Evolutionary conservation across 1,140 invertebrate genomes (phyloP).

Genomic region (Zaprionus nigranus): DNA sequence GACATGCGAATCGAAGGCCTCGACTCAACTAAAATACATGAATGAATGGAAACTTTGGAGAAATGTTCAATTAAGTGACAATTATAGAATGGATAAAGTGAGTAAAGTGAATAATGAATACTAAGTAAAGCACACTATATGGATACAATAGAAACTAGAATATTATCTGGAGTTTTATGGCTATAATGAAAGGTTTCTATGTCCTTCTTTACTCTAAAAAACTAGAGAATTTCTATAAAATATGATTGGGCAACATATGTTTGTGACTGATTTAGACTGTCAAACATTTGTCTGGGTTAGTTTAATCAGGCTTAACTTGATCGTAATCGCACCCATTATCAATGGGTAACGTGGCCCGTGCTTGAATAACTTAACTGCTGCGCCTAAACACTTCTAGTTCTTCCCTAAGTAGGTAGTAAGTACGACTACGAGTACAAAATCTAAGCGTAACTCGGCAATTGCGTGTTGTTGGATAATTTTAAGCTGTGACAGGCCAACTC

Average conservation of each 20-base stretch:
- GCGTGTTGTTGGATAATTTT: slow-evolving; percentile 59
- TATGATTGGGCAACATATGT: too few relatives aligned
- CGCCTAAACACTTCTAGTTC: slow-evolving; percentile 6
- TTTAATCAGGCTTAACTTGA: background rate
- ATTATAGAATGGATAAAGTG: slow-evolving; percentile 8
- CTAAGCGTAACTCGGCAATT: slow-evolving; percentile 41
- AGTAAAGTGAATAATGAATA: slow-evolving; percentile 1
- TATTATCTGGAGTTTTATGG: background rate
- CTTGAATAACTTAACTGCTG: slow-evolving; percentile 11
- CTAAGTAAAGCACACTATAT: background rate
- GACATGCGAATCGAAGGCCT: slow-evolving; percentile 48
- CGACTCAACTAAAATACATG: slow-evolving; percentile 30
- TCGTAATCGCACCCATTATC: slow-evolving; percentile 10
- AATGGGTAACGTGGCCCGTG: background rate
- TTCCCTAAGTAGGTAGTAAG: slow-evolving; percentile 1
- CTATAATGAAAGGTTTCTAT: background rate
- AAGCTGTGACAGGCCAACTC: slow-evolving; percentile 30
- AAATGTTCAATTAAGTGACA: slow-evolving; percentile 13
- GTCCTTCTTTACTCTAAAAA: too few relatives aligned
- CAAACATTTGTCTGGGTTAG: background rate
- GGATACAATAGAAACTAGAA: background rate
- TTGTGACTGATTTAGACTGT: background rate
- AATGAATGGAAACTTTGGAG: slow-evolving; percentile 29
- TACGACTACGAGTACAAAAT: slow-evolving; percentile 4
- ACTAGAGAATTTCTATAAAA: too few relatives aligned